Conservation (phyloP, 2,797 vertebrate species). For the Etheostoma nigrum region DNA sequence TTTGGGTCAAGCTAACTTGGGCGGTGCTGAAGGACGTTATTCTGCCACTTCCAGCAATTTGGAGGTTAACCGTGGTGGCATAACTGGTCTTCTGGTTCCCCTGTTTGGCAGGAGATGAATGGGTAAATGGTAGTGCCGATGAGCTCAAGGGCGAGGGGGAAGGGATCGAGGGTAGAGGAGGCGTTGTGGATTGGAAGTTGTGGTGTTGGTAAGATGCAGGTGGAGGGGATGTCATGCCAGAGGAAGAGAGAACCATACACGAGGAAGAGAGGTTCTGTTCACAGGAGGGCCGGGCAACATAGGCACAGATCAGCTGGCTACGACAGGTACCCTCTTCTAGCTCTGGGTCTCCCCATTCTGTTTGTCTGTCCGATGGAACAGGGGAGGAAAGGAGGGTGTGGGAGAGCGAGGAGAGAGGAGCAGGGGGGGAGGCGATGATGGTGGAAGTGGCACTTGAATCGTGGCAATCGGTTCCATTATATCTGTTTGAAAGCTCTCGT, state of each 20-base stretch:
- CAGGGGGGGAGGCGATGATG: constrained; percentile 14
- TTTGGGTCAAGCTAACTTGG: constrained; percentile 91
- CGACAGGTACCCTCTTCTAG: constrained; percentile 71
- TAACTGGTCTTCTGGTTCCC: constrained; percentile 86
- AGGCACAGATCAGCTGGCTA: constrained; percentile 84
- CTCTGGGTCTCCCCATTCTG: constrained; percentile 65
- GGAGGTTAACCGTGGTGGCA: constrained; percentile 93
- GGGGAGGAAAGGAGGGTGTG: constrained; percentile 14
- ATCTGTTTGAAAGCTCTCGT: constrained; percentile 77
- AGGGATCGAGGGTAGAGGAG: constrained; percentile 3
- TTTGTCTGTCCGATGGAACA: constrained; percentile 36
- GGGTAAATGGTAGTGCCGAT: constrained; percentile 28
- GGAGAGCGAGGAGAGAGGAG: constrained; percentile 3
- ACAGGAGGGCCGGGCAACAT: constrained; percentile 64
- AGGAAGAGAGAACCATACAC: constrained; percentile 31
- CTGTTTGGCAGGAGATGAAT: constrained; percentile 40
- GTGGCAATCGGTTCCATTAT: constrained; percentile 55
- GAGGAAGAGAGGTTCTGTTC: constrained; percentile 44
- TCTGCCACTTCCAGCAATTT: constrained; percentile 90
- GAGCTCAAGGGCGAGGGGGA: constrained; percentile 13
- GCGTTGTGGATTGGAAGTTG: constrained; percentile 36
- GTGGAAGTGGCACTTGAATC: constrained; percentile 27
- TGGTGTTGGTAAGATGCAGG: constrained; percentile 25
- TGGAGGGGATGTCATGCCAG: constrained; percentile 35
- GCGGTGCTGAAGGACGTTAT: constrained; percentile 90